A percentile compares a stretch with the other conserved stretches of the same genome.
Evolutionary conservation across 2,888 invertebrate genomes (phyloP).

Genomic region (Cheiracanthium punctorium): DNA sequence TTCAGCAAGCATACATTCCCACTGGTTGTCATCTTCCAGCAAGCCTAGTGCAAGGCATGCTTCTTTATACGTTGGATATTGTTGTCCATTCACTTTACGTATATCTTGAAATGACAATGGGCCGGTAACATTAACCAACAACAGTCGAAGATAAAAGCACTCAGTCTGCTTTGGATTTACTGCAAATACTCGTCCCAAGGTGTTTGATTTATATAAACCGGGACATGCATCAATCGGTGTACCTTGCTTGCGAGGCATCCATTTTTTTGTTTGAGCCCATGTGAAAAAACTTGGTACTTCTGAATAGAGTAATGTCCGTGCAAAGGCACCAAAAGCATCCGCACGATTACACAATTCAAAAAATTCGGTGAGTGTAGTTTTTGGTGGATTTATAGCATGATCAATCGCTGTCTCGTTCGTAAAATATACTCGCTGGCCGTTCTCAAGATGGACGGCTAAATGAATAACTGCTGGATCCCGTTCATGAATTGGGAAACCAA

Average conservation of each 20-base stretch:
- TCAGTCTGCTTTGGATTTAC: constrained; percentile 4
- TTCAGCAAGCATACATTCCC: too few relatives aligned
- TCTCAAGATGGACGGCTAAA: constrained; percentile 31
- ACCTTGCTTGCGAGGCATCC: constrained; percentile 52
- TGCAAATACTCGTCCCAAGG: neutral
- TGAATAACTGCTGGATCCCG: constrained; percentile 37
- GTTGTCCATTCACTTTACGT: neutral
- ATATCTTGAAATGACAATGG: neutral
- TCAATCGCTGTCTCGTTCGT: neutral
- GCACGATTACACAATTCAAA: neutral
- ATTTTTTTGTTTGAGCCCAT: constrained; percentile 8
- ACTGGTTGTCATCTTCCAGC: too few relatives aligned
- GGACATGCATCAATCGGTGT: neutral
- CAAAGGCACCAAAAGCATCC: constrained; percentile 31
- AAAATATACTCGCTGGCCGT: constrained; percentile 60
- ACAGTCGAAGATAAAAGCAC: constrained; percentile 16
- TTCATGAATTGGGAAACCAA: constrained; percentile 35
- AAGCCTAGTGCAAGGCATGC: too few relatives aligned
- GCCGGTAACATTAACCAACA: neutral
- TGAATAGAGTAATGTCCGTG: neutral
- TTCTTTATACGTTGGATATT: too few relatives aligned
- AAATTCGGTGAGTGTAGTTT: neutral
- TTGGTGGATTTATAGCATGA: neutral
- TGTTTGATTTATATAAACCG: neutral
- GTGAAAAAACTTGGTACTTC: neutral